Conservation (phyloP, 2,113 vertebrate genomes). For the Calcarius ornatus region DNA sequence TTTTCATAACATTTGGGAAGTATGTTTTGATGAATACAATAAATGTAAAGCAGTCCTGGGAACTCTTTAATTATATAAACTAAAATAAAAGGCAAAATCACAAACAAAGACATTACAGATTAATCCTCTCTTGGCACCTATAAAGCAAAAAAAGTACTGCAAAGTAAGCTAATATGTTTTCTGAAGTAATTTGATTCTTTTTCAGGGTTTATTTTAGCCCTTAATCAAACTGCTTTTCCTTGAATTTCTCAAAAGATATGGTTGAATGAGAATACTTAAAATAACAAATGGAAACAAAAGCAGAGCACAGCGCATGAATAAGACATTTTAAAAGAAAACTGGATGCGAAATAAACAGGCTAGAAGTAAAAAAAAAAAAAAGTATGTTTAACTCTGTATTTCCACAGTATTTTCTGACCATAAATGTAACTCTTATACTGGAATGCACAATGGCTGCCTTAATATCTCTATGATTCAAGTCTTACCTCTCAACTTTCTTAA, state of each 20-base stretch:
- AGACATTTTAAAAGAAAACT: constrained; percentile 19
- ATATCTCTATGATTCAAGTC: not conserved
- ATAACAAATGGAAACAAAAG: constrained; percentile 52
- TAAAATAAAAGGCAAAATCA: constrained; percentile 70
- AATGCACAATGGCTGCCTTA: not conserved
- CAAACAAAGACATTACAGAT: constrained; percentile 40
- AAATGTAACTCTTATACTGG: not conserved
- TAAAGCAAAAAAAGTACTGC: constrained; percentile 52
- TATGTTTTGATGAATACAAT: constrained; percentile 52
- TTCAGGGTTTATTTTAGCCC: constrained; percentile 37
- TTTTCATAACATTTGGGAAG: constrained; percentile 50
- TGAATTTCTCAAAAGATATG: constrained; percentile 56
- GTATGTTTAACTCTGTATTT: not conserved
- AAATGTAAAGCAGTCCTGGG: constrained; percentile 54
- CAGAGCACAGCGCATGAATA: not conserved
- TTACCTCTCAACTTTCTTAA: not conserved
- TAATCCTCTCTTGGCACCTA: constrained; percentile 68
- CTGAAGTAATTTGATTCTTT: constrained; percentile 63
- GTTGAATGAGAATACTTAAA: constrained; percentile 55
- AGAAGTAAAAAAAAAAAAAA: not conserved
- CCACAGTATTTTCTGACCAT: not conserved
- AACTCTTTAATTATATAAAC: constrained; percentile 70
- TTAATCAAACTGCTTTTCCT: constrained; percentile 53
- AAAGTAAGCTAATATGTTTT: constrained; percentile 66
- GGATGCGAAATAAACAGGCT: not conserved